Evolutionary conservation across 2,113 vertebrate genomes (phyloP).

Genomic region (Pachyramphus minor): DNA sequence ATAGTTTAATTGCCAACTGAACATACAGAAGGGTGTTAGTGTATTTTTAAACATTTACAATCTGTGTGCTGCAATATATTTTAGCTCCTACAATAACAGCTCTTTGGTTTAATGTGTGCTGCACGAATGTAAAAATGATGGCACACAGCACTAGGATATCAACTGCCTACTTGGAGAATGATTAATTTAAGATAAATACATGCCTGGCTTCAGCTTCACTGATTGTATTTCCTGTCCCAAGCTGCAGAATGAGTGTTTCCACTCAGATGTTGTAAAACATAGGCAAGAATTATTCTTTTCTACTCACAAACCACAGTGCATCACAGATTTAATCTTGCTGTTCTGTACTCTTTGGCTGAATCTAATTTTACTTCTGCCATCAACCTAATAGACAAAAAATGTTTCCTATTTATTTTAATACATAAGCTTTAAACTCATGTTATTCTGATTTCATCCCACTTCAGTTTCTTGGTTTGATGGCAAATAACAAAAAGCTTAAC

Average conservation of each 20-base stretch:
- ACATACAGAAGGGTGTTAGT: not conserved
- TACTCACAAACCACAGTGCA: slow-evolving; percentile 36
- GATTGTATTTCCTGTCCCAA: slow-evolving; percentile 55
- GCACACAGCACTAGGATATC: slow-evolving; percentile 47
- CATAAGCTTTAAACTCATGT: slow-evolving; percentile 40
- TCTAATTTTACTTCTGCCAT: slow-evolving; percentile 60
- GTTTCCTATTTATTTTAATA: slow-evolving; percentile 46
- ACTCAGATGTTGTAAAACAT: slow-evolving; percentile 59
- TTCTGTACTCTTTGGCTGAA: slow-evolving; percentile 1
- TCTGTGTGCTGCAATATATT: not conserved
- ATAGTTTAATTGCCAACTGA: not conserved
- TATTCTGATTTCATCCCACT: slow-evolving; percentile 41
- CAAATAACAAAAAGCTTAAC: slow-evolving; percentile 29
- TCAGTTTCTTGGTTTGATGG: slow-evolving; percentile 17
- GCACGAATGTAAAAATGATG: slow-evolving; percentile 61
- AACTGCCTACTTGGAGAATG: slow-evolving; percentile 59
- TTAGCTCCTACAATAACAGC: not conserved
- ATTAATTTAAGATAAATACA: slow-evolving; percentile 73
- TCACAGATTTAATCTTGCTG: slow-evolving; percentile 62
- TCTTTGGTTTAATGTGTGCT: slow-evolving; percentile 41
- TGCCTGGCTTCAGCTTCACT: slow-evolving; percentile 43
- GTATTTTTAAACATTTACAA: slow-evolving; percentile 17
- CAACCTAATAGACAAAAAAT: slow-evolving; percentile 35
- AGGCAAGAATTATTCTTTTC: slow-evolving; percentile 50
- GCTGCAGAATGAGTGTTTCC: slow-evolving; percentile 32